Percentiles rank a stretch among this genome's conserved stretches.
phyloP scores from a whole-genome alignment of 2,888 invertebrate species.

The Scrobipalpa atriplicella region DNA sequence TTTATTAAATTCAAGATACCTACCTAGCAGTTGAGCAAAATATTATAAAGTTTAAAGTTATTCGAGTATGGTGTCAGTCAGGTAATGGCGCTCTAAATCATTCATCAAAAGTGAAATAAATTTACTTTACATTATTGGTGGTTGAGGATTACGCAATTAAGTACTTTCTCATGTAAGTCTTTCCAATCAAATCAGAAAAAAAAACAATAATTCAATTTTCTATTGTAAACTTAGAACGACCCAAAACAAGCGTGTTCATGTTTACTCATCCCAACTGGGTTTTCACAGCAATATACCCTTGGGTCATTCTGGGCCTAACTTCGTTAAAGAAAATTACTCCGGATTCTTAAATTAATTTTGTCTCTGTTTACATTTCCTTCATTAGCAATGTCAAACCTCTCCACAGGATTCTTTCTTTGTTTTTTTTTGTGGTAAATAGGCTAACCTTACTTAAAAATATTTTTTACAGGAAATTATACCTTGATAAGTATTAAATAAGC shows the following conservation, averaged over 20 bases:
- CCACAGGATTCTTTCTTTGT: not conserved
- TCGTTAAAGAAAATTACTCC: conserved; percentile 22
- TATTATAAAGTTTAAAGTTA: too few relatives aligned
- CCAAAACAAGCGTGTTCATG: conserved; percentile 40
- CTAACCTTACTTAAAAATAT: not conserved
- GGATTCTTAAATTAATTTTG: conserved; percentile 21
- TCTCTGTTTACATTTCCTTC: conserved; percentile 16
- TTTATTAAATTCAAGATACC: too few relatives aligned
- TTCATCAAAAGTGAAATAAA: too few relatives aligned
- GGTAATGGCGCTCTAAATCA: too few relatives aligned
- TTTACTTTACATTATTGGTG: too few relatives aligned
- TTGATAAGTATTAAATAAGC: too few relatives aligned
- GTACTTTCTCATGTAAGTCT: too few relatives aligned
- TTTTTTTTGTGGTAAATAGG: not conserved
- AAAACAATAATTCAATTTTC: too few relatives aligned
- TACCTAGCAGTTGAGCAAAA: too few relatives aligned
- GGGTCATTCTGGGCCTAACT: conserved; percentile 13
- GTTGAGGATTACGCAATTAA: too few relatives aligned
- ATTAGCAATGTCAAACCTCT: conserved; percentile 5
- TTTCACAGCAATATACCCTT: conserved; percentile 33
- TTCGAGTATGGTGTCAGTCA: too few relatives aligned
- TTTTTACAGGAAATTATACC: not conserved
- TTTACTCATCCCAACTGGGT: conserved; percentile 49
- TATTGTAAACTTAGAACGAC: not conserved
- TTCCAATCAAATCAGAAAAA: too few relatives aligned